These are phyloP conservation scores for Saxidomus purpurata DNA, from an alignment of 1,140 invertebrate genomes.

Conservation along the genomic window DNA sequence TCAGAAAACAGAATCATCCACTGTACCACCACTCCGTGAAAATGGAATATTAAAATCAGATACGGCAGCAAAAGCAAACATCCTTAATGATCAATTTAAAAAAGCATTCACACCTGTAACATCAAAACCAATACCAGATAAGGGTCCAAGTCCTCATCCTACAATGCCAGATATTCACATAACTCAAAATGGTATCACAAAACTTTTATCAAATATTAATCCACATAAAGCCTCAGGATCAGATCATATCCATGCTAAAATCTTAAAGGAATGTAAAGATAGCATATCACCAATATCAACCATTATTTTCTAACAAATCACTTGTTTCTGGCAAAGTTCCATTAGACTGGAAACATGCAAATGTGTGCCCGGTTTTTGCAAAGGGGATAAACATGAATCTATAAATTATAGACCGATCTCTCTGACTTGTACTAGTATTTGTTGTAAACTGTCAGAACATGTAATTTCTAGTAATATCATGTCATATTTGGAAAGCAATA, in stretches of 20 bases:
- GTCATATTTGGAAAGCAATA: slow-evolving; percentile 50
- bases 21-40: neutral
- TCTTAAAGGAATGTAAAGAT: slow-evolving; percentile 40
- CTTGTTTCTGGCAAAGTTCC: slow-evolving; percentile 48
- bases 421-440: slow-evolving; percentile 70
- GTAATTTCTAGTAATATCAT: slow-evolving; percentile 67
- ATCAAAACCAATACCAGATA: neutral
- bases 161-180: slow-evolving; percentile 31
- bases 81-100: slow-evolving; percentile 32
- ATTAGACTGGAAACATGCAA: slow-evolving; percentile 65
- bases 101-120: neutral
- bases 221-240: slow-evolving; percentile 16
- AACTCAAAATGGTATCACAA: neutral
- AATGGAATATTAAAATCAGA: neutral
- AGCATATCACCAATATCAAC: neutral
- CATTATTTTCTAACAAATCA: slow-evolving; percentile 38
- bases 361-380: slow-evolving; percentile 64
- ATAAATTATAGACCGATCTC: slow-evolving; percentile 70
- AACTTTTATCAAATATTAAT: neutral
- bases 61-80: neutral
- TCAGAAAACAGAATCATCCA: slow-evolving; percentile 11
- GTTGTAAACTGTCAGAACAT: slow-evolving; percentile 74
- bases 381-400: slow-evolving; percentile 67
- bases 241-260: slow-evolving; percentile 34
- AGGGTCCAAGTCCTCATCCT: slow-evolving; percentile 34